These are phyloP conservation scores for Paralvinella palmiformis DNA, from an alignment of 1,140 invertebrate species.

Conservation along the genomic window DNA sequence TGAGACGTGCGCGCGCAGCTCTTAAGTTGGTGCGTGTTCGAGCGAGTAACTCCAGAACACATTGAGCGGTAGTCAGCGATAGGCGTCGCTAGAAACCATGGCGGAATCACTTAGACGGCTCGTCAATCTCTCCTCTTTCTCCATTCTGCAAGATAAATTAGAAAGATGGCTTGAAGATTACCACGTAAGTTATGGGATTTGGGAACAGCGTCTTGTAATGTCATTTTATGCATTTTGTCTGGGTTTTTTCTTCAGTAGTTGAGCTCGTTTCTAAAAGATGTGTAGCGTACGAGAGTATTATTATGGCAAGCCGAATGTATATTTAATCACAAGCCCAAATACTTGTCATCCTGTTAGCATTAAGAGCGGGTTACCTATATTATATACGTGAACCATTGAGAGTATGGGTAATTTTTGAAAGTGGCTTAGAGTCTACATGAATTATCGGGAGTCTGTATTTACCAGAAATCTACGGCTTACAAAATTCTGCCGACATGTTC, in stretches of 20 bases:
- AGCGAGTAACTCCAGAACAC: no score
- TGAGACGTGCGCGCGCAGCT: no score
- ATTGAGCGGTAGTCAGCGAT: no score
- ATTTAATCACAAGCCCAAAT: background rate
- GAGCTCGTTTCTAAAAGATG: background rate
- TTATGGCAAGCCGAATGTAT: no score
- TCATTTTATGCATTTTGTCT: background rate
- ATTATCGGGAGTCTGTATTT: no score
- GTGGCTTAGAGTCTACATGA: no score
- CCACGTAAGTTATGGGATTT: constrained; percentile 33
- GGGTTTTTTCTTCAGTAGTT: background rate
- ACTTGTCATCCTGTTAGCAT: background rate
- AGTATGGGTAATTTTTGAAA: no score
- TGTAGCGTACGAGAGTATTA: background rate
- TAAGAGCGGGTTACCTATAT: background rate
- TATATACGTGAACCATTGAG: no score
- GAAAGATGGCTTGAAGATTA: constrained; percentile 44
- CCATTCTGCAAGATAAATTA: constrained; percentile 44
- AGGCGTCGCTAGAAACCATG: no score
- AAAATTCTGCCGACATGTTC: no score
- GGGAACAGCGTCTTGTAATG: background rate
- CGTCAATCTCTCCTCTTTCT: constrained; percentile 46
- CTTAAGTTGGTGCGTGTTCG: no score
- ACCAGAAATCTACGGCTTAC: no score
- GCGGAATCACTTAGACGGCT: constrained; percentile 44